Base-by-base conservation (phyloP, 2,113 vertebrate genomes). In the Etia nguti region DNA sequence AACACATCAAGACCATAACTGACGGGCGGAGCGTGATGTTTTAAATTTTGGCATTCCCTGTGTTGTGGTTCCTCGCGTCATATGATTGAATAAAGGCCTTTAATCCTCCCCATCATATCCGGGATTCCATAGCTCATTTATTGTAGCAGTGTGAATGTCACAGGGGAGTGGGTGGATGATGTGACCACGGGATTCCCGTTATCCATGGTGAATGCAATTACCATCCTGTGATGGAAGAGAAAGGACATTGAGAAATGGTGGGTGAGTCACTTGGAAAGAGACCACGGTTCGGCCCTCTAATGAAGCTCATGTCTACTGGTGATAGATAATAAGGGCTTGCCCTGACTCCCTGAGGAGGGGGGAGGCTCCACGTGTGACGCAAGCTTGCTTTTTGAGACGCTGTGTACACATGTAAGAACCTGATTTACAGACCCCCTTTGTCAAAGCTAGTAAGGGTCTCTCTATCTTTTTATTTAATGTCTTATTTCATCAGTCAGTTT, bases 171-270 rank as follows among this genome's bases (percentile, higher is more conserved):
- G 93, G 85, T 29, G 89, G 88, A 70, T 41, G 55, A 87, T 65
- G 29, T 88, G 89, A 88, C 92, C 3, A 26, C 38, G 48, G 93
- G 91, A 93, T 93, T 93, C 92, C 94, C 77, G 88, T 89, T 89
- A 94, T 87, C 86, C 50, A 26, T 57, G 80, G 82, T 88, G 90
- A 90, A 90, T 93, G 86, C 93, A 93, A 95, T 95, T 94, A 93
- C 86, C 85, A 59, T 54, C 90, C 70, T 52, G 81, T 68, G 62
- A 68, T 68, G 36, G 62, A 68, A 68, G 43, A 55, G 73, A 68
- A 73, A 12, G n/a, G 50, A 83, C 79, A 56, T 24, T 57, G 77
- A 83, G 80, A 15, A n/a, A 62, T 18, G 80, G 57, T 2, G 54
- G 86, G 85, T 95, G 93, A 95, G 87, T 96, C 94, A 96, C 90